Percentiles rank a stretch among this genome's conserved stretches.
These are phyloP conservation scores for Notothenia rossii DNA, from an alignment of 2,113 vertebrate species.

Conservation along the genomic window DNA sequence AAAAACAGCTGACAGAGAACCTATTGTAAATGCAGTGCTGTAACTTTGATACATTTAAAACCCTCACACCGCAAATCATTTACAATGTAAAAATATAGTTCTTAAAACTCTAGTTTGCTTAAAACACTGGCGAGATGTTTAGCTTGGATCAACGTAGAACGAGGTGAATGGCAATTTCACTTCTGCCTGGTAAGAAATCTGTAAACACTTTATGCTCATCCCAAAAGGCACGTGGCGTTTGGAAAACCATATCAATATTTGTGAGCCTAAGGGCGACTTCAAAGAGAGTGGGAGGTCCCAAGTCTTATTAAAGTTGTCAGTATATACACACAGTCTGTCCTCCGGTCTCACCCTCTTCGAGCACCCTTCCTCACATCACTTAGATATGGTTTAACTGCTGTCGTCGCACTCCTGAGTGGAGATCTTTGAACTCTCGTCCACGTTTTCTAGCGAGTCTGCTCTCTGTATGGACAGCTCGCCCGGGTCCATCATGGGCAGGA, in stretches of 20 bases:
- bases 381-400: slow-evolving; percentile 63
- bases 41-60: slow-evolving; percentile 23
- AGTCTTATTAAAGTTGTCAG: slow-evolving; percentile 19
- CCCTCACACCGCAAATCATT: neutral
- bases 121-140: slow-evolving; percentile 32
- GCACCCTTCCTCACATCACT: slow-evolving; percentile 3
- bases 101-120: neutral
- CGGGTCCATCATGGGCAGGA: slow-evolving; percentile 80
- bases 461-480: slow-evolving; percentile 83
- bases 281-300: slow-evolving; percentile 10
- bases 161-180: slow-evolving; percentile 55
- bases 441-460: slow-evolving; percentile 84
- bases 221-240: slow-evolving; percentile 29
- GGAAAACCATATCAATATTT: slow-evolving; percentile 1
- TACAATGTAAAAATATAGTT: neutral
- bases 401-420: slow-evolving; percentile 76
- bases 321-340: slow-evolving; percentile 19
- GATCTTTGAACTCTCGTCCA: slow-evolving; percentile 79
- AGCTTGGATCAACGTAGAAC: slow-evolving; percentile 39
- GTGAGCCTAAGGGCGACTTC: neutral
- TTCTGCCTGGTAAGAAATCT: slow-evolving; percentile 43
- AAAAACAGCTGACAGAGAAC: neutral
- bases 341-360: neutral
- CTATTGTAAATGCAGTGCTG: slow-evolving; percentile 14
- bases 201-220: slow-evolving; percentile 69